phyloP scores from a whole-genome alignment of 2,888 invertebrate genomes.

The Halictus quadricinctus region DNA sequence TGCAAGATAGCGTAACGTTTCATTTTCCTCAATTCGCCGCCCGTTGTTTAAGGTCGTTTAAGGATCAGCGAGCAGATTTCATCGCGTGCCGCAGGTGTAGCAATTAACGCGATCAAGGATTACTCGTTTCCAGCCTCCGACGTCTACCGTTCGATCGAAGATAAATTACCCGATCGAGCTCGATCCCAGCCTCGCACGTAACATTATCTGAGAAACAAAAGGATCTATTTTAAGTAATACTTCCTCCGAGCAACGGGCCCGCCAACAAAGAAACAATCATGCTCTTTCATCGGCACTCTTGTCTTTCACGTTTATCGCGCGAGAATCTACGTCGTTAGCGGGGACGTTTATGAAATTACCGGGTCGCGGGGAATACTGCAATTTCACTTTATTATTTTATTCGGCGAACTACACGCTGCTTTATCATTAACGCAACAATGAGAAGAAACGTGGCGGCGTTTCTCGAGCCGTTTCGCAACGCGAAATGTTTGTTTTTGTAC shows the following conservation, averaged over 20 bases:
- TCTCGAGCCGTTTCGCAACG: background rate
- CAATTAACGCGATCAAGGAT: slow-evolving; percentile 39
- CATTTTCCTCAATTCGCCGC: background rate
- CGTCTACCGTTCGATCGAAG: background rate
- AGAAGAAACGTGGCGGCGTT: background rate
- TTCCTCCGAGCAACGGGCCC: background rate
- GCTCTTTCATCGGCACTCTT: background rate
- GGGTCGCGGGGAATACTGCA: background rate
- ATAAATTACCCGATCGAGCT: slow-evolving; percentile 16
- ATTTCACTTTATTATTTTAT: background rate
- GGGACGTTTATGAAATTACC: slow-evolving; percentile 9
- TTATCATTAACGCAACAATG: background rate
- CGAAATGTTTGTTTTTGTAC: background rate
- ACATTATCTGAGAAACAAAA: background rate
- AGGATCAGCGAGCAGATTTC: background rate
- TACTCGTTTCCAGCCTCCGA: slow-evolving; percentile 26
- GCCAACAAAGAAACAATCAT: background rate
- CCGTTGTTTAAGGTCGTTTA: background rate
- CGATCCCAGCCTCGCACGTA: background rate
- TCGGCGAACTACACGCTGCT: background rate
- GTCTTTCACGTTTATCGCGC: background rate
- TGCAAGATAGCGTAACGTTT: background rate
- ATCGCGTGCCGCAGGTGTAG: background rate
- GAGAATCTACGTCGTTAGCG: slow-evolving; percentile 1
- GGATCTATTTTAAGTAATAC: background rate